These are phyloP conservation scores for Chauna torquata DNA, from an alignment of 2,113 vertebrate species.

Conservation along the genomic window DNA sequence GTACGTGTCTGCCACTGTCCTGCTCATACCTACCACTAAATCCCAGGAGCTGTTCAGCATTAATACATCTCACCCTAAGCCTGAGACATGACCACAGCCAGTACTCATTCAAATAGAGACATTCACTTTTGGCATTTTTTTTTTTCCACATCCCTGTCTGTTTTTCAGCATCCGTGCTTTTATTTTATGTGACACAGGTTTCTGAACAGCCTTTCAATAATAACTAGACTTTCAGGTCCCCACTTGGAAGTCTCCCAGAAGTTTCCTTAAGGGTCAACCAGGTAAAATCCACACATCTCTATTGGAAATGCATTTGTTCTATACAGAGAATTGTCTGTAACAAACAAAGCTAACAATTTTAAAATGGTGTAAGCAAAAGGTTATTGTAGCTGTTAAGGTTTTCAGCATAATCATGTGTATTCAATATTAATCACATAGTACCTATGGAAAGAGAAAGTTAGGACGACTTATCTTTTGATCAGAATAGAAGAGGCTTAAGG, in stretches of 20 bases:
- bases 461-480: neutral
- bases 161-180: neutral
- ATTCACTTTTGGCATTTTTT: neutral
- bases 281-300: neutral
- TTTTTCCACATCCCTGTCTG: neutral
- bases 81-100: neutral
- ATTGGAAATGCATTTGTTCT: neutral
- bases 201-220: neutral
- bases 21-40: neutral
- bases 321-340: neutral
- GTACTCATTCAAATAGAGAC: neutral
- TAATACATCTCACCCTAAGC: neutral
- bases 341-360: neutral
- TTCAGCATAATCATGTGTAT: neutral
- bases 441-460: neutral
- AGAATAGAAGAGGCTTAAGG: neutral
- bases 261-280: neutral
- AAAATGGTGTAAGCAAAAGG: neutral
- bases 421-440: neutral
- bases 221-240: neutral
- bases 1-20: neutral
- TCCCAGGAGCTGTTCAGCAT: neutral
- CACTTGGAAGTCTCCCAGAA: neutral
- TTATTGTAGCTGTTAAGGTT: neutral
- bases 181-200: neutral